These are phyloP conservation scores for Platerodrilus igneus DNA, from an alignment of 2,888 invertebrate genomes.

Conservation along the genomic window DNA sequence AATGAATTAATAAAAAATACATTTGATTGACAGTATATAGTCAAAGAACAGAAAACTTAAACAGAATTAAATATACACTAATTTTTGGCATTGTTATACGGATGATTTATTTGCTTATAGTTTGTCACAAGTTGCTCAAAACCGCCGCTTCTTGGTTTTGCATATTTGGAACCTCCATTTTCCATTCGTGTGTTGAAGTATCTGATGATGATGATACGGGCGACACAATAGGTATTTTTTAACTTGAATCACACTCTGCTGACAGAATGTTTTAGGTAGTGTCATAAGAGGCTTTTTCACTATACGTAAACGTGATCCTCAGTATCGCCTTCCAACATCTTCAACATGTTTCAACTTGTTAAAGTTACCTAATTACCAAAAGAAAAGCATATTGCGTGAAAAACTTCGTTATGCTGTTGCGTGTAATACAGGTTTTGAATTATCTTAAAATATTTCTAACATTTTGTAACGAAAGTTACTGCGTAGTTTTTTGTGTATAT, in stretches of 20 bases:
- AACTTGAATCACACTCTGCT: background rate
- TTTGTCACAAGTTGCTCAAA: conserved; percentile 88
- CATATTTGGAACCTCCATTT: conserved; percentile 94
- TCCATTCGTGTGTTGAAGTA: conserved; percentile 97
- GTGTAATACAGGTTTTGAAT: conserved; percentile 97
- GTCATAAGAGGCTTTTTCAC: conserved; percentile 98
- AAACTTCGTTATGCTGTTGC: conserved; percentile 96
- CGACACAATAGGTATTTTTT: conserved; percentile 65
- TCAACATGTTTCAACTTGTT: conserved; percentile 98
- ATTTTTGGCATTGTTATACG: no score
- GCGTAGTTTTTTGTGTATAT: no score
- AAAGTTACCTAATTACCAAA: conserved; percentile 97
- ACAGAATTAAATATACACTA: no score
- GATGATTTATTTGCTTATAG: conserved; percentile 35
- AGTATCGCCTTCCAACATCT: conserved; percentile 94
- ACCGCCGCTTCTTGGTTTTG: conserved; percentile 92
- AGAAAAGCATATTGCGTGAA: conserved; percentile 88
- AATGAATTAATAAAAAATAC: no score
- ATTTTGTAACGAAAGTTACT: no score
- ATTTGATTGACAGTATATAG: no score
- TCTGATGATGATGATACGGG: conserved; percentile 95
- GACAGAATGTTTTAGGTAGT: conserved; percentile 59
- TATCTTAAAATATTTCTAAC: conserved; percentile 65
- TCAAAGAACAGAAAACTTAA: no score
- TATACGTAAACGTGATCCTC: conserved; percentile 89